These are phyloP conservation scores for Ceratitis capitata DNA, from an alignment of 1,140 invertebrate genomes.

Conservation along the genomic window DNA sequence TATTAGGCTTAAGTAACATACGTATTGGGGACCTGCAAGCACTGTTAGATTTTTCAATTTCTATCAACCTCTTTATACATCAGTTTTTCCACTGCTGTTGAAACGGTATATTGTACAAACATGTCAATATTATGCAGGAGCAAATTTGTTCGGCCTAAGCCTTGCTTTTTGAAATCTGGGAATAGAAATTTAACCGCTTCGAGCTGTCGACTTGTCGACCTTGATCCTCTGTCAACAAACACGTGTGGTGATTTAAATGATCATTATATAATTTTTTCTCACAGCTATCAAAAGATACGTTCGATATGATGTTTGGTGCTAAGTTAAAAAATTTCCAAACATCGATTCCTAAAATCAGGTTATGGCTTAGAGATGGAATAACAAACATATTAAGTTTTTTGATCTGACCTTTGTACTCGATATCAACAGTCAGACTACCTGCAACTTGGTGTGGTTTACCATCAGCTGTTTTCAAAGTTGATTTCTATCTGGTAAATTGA, in stretches of 20 bases:
- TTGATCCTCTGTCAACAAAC: not conserved
- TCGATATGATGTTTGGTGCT: not conserved
- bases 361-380: slow-evolving; percentile 27
- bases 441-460: slow-evolving; percentile 20
- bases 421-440: not conserved
- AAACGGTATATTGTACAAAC: no score
- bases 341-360: slow-evolving; percentile 39
- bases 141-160: slow-evolving; percentile 43
- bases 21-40: not conserved
- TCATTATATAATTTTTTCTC: not conserved
- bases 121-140: slow-evolving; percentile 55
- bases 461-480: slow-evolving; percentile 43
- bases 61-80: slow-evolving; percentile 21
- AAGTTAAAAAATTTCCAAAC: slow-evolving; percentile 41
- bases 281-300: not conserved
- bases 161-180: slow-evolving; percentile 20
- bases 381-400: no score
- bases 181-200: no score
- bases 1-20: not conserved
- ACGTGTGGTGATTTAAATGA: not conserved
- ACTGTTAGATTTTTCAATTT: no score
- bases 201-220: not conserved
- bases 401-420: not conserved
- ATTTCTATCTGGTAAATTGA: slow-evolving; percentile 37
- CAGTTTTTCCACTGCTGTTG: slow-evolving; percentile 42